Evolutionary conservation across 1,140 invertebrate species (phyloP).

Genomic region (Dolichoris vasculosae): DNA sequence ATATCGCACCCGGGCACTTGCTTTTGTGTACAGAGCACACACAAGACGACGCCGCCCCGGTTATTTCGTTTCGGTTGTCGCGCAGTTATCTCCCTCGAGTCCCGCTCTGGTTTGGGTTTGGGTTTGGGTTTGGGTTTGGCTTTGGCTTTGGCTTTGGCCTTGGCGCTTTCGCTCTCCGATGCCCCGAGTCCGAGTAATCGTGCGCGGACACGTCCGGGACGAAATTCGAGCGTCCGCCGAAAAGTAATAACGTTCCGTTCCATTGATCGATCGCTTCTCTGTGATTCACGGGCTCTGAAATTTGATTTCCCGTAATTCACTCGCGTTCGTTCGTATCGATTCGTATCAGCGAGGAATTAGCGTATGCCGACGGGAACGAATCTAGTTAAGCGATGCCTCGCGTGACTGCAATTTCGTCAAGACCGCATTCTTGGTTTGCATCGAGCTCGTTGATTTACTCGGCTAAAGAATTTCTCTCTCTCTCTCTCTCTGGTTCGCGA

Average conservation of each 20-base stretch:
- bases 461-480: not conserved
- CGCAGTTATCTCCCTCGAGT: too few species aligned
- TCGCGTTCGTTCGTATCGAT: slow-evolving; percentile 32
- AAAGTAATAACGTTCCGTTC: slow-evolving; percentile 38
- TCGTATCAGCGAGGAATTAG: slow-evolving; percentile 25
- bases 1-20: not conserved
- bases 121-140: not conserved
- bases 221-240: not conserved
- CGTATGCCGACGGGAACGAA: not conserved
- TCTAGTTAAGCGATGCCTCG: not conserved
- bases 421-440: not conserved
- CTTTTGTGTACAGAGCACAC: not conserved
- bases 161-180: not conserved
- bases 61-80: not conserved
- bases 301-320: slow-evolving; percentile 41
- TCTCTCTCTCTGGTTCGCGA: too few species aligned
- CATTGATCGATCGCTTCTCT: slow-evolving; percentile 51
- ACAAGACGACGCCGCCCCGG: not conserved
- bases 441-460: not conserved
- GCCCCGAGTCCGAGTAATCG: too few species aligned
- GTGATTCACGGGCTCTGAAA: slow-evolving; percentile 38
- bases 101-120: too few species aligned
- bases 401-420: not conserved
- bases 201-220: too few species aligned
- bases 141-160: not conserved